Conservation (phyloP, 2,888 invertebrate species). For the Allacma fusca region DNA sequence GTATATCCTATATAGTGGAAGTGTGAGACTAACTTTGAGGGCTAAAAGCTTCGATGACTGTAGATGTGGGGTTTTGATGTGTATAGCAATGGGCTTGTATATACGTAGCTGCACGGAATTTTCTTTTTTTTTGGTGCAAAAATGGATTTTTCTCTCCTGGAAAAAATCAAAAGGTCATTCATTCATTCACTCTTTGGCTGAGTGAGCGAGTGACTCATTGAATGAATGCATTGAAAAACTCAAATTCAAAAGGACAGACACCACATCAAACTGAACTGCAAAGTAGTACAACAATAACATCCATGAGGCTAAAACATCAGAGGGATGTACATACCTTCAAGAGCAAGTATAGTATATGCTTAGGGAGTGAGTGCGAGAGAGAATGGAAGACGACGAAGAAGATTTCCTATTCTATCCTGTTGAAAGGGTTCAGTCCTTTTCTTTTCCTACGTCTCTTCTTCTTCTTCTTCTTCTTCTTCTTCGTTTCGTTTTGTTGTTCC, state of each 20-base stretch:
- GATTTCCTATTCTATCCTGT: constrained; percentile 35
- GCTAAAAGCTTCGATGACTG: no score
- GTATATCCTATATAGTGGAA: neutral
- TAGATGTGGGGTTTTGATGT: neutral
- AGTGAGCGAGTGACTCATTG: constrained; percentile 45
- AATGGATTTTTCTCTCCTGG: constrained; percentile 45
- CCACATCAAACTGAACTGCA: constrained; percentile 45
- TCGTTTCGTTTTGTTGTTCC: constrained; percentile 39
- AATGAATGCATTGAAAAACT: constrained; percentile 46
- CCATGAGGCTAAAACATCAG: constrained; percentile 42
- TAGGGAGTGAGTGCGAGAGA: constrained; percentile 20
- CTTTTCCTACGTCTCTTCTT: constrained; percentile 36
- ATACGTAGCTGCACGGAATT: constrained; percentile 7
- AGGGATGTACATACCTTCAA: neutral
- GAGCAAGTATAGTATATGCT: neutral
- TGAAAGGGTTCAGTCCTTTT: constrained; percentile 43
- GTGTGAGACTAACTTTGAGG: no score
- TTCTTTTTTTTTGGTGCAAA: constrained; percentile 40
- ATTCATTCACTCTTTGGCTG: constrained; percentile 41
- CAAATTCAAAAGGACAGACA: constrained; percentile 47
- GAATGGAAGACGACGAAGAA: constrained; percentile 26
- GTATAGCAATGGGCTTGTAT: neutral
- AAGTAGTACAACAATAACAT: constrained; percentile 46
- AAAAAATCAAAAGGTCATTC: constrained; percentile 48
- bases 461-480: constrained; percentile 16